A percentile compares a stretch with the other conserved stretches of the same genome.
These are phyloP conservation scores for Podarcis raffonei DNA, from an alignment of 2,113 vertebrate species.

Conservation along the genomic window DNA sequence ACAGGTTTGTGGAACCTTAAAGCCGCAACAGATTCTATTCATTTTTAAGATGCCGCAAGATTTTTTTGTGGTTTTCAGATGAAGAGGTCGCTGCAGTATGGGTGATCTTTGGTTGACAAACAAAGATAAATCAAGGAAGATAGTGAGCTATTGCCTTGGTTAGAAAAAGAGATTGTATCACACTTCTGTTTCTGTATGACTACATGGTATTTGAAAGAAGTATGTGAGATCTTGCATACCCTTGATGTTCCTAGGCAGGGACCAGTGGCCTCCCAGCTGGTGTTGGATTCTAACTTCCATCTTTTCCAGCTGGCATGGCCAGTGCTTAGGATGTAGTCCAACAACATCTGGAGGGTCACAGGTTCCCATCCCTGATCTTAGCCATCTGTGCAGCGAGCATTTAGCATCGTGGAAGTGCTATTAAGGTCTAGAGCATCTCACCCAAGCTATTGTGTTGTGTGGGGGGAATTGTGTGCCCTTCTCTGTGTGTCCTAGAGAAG, in stretches of 20 bases:
- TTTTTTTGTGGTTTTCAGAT: not conserved
- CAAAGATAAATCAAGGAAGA: not conserved
- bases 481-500: not conserved
- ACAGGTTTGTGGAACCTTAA: not conserved
- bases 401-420: too few species aligned
- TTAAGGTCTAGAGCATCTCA: too few species aligned
- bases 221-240: too few species aligned
- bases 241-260: not conserved
- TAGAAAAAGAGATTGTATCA: not conserved
- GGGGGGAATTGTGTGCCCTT: not conserved
- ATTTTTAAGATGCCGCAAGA: not conserved
- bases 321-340: too few species aligned
- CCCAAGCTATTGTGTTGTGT: too few species aligned
- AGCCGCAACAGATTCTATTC: not conserved
- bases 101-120: not conserved
- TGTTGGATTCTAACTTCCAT: too few species aligned
- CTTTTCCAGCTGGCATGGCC: too few species aligned
- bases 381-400: too few species aligned
- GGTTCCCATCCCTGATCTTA: too few species aligned
- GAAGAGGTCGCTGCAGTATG: not conserved
- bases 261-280: too few species aligned
- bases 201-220: not conserved
- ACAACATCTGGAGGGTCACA: too few species aligned
- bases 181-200: not conserved
- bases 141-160: not conserved